These are phyloP conservation scores for Drosophila pruinosa DNA, from an alignment of 1,140 invertebrate genomes.

Conservation along the genomic window DNA sequence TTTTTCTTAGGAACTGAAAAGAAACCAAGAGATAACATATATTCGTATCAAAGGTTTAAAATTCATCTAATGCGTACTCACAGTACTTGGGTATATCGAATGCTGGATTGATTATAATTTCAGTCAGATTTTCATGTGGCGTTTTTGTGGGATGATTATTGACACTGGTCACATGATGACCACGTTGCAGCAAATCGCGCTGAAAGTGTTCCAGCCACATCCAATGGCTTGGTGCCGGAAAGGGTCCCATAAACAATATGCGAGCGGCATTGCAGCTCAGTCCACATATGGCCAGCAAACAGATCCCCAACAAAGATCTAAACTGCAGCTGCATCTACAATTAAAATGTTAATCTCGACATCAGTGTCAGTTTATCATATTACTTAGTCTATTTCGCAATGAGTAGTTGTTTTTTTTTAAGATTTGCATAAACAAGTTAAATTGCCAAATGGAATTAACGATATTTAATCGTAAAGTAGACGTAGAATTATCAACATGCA, in stretches of 20 bases:
- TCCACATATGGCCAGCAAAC: slow-evolving; percentile 27
- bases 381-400: slow-evolving; percentile 23
- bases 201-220: slow-evolving; percentile 84
- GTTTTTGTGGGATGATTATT: slow-evolving; percentile 83
- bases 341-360: slow-evolving; percentile 45
- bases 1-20: slow-evolving; percentile 72
- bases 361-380: slow-evolving; percentile 50
- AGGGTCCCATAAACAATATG: slow-evolving; percentile 80
- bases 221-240: slow-evolving; percentile 83
- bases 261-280: slow-evolving; percentile 41
- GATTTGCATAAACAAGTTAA: slow-evolving; percentile 58
- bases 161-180: slow-evolving; percentile 86
- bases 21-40: background rate
- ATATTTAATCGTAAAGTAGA: slow-evolving; percentile 9
- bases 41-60: no score
- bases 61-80: slow-evolving; percentile 35
- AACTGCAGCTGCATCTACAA: slow-evolving; percentile 65
- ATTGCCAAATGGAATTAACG: slow-evolving; percentile 14
- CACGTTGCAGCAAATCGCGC: slow-evolving; percentile 84
- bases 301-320: slow-evolving; percentile 34
- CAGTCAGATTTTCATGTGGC: slow-evolving; percentile 83
- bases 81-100: slow-evolving; percentile 84
- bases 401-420: slow-evolving; percentile 20
- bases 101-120: slow-evolving; percentile 83
- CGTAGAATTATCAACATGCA: slow-evolving; percentile 4